These are phyloP conservation scores for Drosophila paranaensis DNA, from an alignment of 2,888 invertebrate species.

Conservation along the genomic window DNA sequence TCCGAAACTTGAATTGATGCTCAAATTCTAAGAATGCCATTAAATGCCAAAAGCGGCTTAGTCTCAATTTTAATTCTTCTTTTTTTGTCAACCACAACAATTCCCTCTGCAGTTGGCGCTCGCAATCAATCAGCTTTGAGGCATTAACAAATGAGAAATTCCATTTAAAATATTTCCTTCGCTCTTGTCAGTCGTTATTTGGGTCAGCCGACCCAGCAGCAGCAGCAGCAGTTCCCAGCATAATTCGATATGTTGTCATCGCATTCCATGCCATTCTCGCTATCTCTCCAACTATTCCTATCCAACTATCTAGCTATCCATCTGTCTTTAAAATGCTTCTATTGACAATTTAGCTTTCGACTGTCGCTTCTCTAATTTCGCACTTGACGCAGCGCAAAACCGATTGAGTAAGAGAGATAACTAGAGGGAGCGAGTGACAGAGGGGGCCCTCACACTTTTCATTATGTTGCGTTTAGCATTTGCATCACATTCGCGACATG, in stretches of 20 bases:
- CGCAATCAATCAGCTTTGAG: conserved; percentile 41
- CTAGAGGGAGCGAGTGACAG: neutral
- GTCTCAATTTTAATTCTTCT: neutral
- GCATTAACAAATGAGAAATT: conserved; percentile 33
- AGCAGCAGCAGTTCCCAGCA: conserved; percentile 22
- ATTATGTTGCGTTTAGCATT: conserved; percentile 52
- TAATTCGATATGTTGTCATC: conserved; percentile 40
- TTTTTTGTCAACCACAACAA: conserved; percentile 1
- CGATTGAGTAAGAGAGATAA: conserved; percentile 1
- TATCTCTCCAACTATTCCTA: neutral
- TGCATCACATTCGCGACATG: conserved; percentile 48
- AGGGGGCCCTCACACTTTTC: conserved; percentile 41
- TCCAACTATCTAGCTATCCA: conserved; percentile 23
- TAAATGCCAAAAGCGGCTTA: conserved; percentile 2
- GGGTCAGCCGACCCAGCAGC: conserved; percentile 23
- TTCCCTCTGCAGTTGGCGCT: neutral
- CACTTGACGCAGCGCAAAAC: conserved; percentile 40
- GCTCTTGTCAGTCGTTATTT: conserved; percentile 14
- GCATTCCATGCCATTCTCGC: neutral
- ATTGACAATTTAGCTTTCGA: conserved; percentile 60
- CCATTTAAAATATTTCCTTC: conserved; percentile 11
- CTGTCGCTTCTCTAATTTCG: conserved; percentile 54
- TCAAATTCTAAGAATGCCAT: neutral
- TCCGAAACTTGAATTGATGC: neutral
- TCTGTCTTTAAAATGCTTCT: conserved; percentile 48